Evolutionary conservation across 2,113 vertebrate species (phyloP).

Genomic region (Melozone crissalis): DNA sequence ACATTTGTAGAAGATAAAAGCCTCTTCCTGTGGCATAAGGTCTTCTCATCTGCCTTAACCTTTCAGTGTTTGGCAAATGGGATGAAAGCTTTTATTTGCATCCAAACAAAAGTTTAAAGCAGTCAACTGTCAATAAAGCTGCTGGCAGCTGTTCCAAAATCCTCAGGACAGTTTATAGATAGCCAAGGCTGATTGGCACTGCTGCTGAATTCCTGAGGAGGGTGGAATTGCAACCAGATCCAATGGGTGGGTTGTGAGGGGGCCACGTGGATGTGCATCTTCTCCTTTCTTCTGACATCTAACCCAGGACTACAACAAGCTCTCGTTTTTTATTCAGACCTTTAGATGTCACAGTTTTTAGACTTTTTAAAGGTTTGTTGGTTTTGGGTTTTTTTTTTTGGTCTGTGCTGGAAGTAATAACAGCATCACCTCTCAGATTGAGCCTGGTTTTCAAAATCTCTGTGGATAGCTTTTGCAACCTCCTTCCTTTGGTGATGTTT

Average conservation of each 20-base stretch:
- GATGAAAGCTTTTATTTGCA: conserved; percentile 45
- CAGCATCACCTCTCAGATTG: not conserved
- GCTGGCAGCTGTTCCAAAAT: conserved; percentile 9
- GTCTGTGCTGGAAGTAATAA: not conserved
- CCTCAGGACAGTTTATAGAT: not conserved
- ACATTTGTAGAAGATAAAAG: conserved; percentile 8
- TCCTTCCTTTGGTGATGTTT: not conserved
- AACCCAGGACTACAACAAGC: not conserved
- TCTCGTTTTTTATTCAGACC: not conserved
- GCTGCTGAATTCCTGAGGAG: conserved; percentile 2
- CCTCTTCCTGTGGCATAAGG: not conserved
- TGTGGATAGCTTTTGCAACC: not conserved
- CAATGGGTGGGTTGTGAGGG: not conserved
- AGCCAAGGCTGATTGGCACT: not conserved
- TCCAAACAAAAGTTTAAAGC: conserved; percentile 40
- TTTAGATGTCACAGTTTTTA: not conserved
- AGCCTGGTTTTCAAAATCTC: not conserved
- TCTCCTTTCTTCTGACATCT: not conserved
- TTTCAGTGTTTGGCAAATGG: not conserved
- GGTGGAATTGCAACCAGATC: conserved; percentile 17
- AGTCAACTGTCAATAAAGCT: conserved; percentile 20
- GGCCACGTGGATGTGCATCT: not conserved
- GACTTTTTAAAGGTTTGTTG: too few relatives aligned
- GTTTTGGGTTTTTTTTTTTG: not conserved
- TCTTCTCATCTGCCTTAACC: not conserved